Conservation (phyloP, 2,888 invertebrate species). For the Agriopis aurantiaria region DNA sequence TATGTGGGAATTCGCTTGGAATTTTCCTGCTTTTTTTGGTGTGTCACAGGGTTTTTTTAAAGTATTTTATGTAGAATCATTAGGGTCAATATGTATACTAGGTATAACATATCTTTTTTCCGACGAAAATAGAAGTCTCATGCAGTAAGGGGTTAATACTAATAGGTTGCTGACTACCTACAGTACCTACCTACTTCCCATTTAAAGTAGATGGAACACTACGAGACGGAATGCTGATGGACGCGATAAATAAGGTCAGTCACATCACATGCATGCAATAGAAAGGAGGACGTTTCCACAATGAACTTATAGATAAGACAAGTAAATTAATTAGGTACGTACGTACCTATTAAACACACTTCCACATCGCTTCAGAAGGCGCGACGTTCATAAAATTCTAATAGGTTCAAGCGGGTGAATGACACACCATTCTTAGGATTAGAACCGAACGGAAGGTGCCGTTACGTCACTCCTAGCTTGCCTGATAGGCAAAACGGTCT, state of each 20-base stretch:
- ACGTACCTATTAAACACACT: conserved; percentile 4
- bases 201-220: conserved; percentile 52
- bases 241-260: conserved; percentile 70
- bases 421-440: conserved; percentile 29
- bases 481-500: too few species aligned
- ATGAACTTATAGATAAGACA: conserved; percentile 32
- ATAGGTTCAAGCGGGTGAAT: conserved; percentile 27
- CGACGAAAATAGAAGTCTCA: too few species aligned
- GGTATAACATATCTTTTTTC: too few species aligned
- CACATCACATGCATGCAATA: conserved; percentile 65
- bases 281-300: conserved; percentile 55
- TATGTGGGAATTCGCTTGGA: too few species aligned
- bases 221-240: conserved; percentile 67
- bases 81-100: too few species aligned
- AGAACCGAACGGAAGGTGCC: background rate
- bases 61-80: too few species aligned
- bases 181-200: too few species aligned
- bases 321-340: conserved; percentile 8
- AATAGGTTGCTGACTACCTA: conserved; percentile 50
- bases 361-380: conserved; percentile 32
- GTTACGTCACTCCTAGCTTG: background rate
- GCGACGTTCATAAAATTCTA: conserved; percentile 56
- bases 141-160: background rate
- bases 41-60: too few species aligned
- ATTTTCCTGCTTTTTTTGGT: too few species aligned